Percentiles rank a stretch among this genome's conserved stretches.
Evolutionary conservation across 1,140 invertebrate genomes (phyloP).

Genomic region (Anastrepha ludens): DNA sequence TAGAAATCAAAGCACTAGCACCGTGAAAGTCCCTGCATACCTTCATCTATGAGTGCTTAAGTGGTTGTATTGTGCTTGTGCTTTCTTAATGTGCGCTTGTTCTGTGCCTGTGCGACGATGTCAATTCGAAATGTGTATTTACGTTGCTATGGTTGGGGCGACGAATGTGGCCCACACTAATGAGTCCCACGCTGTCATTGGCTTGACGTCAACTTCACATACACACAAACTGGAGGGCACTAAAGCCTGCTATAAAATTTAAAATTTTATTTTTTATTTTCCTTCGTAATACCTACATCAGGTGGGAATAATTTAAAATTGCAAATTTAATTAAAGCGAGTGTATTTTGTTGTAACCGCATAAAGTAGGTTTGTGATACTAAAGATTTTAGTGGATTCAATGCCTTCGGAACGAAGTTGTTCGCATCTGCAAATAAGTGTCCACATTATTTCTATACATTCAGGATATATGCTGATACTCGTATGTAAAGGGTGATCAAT

Average conservation of each 20-base stretch:
- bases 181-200: constrained; percentile 37
- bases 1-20: constrained; percentile 31
- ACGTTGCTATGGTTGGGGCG: constrained; percentile 12
- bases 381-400: too few species aligned
- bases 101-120: constrained; percentile 19
- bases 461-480: too few species aligned
- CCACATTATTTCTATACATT: too few species aligned
- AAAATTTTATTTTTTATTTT: not conserved
- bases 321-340: constrained; percentile 1
- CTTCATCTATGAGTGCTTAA: not conserved
- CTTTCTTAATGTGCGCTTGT: constrained; percentile 3
- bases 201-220: not conserved
- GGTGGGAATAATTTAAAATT: not conserved
- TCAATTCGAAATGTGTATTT: not conserved
- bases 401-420: too few species aligned
- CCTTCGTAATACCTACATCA: not conserved
- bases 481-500: too few species aligned
- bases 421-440: too few species aligned
- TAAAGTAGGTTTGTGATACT: too few species aligned
- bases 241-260: not conserved
- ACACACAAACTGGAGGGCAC: not conserved
- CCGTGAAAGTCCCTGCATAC: not conserved
- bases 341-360: not conserved
- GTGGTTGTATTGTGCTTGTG: constrained; percentile 23
- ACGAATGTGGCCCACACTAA: constrained; percentile 29